phyloP scores from a whole-genome alignment of 2,888 invertebrate species.

The Xanthorhoe designata region DNA sequence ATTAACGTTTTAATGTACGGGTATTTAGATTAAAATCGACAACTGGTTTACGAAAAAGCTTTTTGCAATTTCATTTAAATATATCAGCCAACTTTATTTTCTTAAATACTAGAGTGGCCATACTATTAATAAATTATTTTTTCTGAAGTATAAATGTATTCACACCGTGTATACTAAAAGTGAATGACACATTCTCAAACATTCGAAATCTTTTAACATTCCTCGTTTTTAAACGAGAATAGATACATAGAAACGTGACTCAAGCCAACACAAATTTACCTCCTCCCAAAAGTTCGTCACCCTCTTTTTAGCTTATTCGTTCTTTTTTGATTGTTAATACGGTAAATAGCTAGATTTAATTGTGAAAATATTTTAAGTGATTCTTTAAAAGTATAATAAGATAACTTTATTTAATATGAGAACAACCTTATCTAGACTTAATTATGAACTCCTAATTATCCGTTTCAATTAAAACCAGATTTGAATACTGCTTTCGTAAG shows the following conservation, averaged over 20 bases:
- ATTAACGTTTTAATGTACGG: not conserved
- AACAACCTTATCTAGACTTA: not conserved
- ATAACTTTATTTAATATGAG: not conserved
- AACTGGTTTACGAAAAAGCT: not conserved
- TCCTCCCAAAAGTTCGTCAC: conserved; percentile 19
- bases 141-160: conserved; percentile 1
- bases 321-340: not conserved
- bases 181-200: conserved; percentile 17
- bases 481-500: not conserved
- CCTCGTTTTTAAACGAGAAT: conserved; percentile 24
- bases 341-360: not conserved
- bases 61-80: not conserved
- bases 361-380: not conserved
- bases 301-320: conserved; percentile 8
- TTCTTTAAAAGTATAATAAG: not conserved
- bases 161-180: conserved; percentile 7
- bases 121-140: conserved; percentile 1
- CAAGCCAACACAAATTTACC: conserved; percentile 18
- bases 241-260: conserved; percentile 32
- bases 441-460: not conserved
- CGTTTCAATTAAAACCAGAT: not conserved
- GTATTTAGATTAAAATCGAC: not conserved
- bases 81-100: not conserved
- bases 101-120: not conserved
- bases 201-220: conserved; percentile 37